Conservation (phyloP, 2,888 invertebrate species). For the Tipula lateralis region DNA sequence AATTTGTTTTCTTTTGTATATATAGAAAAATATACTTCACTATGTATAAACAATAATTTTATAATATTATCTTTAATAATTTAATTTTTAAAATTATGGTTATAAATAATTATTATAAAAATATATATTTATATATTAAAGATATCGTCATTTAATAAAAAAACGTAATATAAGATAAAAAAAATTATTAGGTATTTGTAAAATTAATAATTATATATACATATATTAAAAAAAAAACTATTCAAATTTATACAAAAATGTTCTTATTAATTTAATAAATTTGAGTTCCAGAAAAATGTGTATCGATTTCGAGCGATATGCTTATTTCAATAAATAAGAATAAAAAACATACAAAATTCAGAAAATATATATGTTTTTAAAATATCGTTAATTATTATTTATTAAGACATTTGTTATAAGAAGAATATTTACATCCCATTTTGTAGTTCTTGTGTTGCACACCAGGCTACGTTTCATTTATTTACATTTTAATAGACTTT, state of each 20-base stretch:
- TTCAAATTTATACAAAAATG: neutral
- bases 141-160: conserved; percentile 12
- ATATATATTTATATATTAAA: neutral
- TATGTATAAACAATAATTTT: neutral
- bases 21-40: neutral
- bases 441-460: too few species aligned
- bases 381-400: too few species aligned
- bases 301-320: neutral
- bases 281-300: neutral
- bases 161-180: neutral
- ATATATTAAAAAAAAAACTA: neutral
- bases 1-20: neutral
- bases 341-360: neutral
- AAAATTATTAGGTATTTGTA: neutral
- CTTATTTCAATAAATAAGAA: neutral
- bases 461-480: too few species aligned
- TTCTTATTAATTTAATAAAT: neutral
- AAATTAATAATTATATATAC: neutral
- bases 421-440: too few species aligned
- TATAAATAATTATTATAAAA: neutral
- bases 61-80: neutral
- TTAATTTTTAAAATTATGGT: conserved; percentile 11
- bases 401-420: too few species aligned
- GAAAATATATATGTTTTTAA: neutral
- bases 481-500: too few species aligned